These are phyloP conservation scores for Drosophila miranda DNA, from an alignment of 1,140 invertebrate species.

Conservation along the genomic window DNA sequence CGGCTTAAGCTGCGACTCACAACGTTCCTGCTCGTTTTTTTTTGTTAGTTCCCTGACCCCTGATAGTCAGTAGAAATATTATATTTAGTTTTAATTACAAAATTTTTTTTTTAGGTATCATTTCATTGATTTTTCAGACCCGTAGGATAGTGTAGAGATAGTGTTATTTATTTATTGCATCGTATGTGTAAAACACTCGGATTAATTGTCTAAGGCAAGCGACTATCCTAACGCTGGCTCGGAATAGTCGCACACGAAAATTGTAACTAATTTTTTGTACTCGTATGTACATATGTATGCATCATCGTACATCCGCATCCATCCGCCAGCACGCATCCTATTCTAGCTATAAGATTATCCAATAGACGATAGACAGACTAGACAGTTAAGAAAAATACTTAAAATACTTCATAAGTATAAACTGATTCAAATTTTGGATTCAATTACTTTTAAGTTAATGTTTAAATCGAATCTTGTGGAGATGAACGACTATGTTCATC, in stretches of 20 bases:
- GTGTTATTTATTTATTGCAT: constrained; percentile 42
- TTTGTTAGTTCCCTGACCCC: constrained; percentile 15
- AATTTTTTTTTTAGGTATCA: not conserved
- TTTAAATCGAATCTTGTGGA: too few species aligned
- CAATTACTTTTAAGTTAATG: too few species aligned
- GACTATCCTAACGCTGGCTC: constrained; percentile 24
- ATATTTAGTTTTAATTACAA: constrained; percentile 6
- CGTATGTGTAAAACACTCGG: constrained; percentile 25
- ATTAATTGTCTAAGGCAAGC: constrained; percentile 31
- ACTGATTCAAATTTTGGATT: too few species aligned
- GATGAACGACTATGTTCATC: too few species aligned
- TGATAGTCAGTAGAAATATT: constrained; percentile 39
- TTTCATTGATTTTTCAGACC: not conserved
- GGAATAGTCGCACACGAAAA: constrained; percentile 3
- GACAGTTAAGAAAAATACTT: too few species aligned
- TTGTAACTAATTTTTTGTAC: constrained; percentile 26
- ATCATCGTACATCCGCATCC: not conserved
- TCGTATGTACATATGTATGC: not conserved
- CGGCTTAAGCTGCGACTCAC: too few species aligned
- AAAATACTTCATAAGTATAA: too few species aligned
- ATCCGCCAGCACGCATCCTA: constrained; percentile 21
- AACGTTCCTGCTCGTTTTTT: not conserved
- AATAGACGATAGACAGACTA: too few species aligned
- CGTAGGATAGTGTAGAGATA: constrained; percentile 9
- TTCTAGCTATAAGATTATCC: constrained; percentile 14